Base-by-base conservation (phyloP, 2,888 invertebrate species). In the Cynaeus angustus region DNA sequence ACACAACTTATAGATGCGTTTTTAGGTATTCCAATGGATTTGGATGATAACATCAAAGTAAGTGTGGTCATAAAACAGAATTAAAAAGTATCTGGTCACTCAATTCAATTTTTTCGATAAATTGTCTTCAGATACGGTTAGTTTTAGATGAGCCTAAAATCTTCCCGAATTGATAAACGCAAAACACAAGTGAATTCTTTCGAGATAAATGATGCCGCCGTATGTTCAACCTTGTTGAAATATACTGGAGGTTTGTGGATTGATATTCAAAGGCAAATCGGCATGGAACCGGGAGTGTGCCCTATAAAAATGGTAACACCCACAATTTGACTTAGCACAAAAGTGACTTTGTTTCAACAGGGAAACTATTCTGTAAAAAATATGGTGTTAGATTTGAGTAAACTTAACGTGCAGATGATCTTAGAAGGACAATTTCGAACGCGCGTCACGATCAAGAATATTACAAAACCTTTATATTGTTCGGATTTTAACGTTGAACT, bases 361-460 rank as follows among this genome's bases (percentile, higher is more conserved):
- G 67, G 67, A 6, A 52, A 59, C 13, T 67, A 67, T 16, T 41
- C 52, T 1, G 45, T 33, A 4, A 30, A 59, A 12, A 52, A 30
- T 43, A 26, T 67, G 16, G 7, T 30, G 5, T n/a, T 67, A 6
- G 67, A 67, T 28, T 16, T 67, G 37, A 43, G 13, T 1, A 67
- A 67, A 61, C 8, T 67, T 5, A 67, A 67, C 9, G 53, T 67
- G 16, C 67, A 67, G 26, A 67, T 67, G 67, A 37, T 67, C 6
- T 12, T 67, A 7, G 67, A 67, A 43, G 67, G 67, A 13, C 13
- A 13, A 14, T 67, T 67, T 21, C 28, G 30, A 13, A 59, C 59
- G 1, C 45, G 61, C 13, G 33, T 61, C 1, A 21, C 59, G 9
- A 41, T 67, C 1, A 59, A 67, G 10, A 41, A 59, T 10, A 9